These are phyloP conservation scores for Menidia menidia DNA, from an alignment of 2,797 vertebrate genomes.

Conservation along the genomic window DNA sequence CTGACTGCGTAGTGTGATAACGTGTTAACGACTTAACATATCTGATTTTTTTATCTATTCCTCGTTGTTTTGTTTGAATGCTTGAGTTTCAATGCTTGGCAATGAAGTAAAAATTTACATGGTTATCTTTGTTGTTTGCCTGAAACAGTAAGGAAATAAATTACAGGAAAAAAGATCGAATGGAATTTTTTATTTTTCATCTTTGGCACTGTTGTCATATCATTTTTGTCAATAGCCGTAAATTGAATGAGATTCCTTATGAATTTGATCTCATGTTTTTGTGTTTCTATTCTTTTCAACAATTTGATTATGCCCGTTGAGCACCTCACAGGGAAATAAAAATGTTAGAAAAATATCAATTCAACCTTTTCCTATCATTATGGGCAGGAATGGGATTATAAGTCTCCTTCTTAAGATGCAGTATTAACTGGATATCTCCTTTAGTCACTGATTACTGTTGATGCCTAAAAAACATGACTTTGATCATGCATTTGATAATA, in stretches of 20 bases:
- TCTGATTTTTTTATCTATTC: too few relatives aligned
- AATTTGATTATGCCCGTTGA: constrained; percentile 9
- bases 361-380: constrained; percentile 5
- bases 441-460: constrained; percentile 30
- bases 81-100: too few relatives aligned
- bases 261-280: neutral
- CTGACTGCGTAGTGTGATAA: neutral
- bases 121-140: neutral
- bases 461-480: constrained; percentile 15
- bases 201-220: neutral
- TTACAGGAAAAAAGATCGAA: neutral
- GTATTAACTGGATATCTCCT: constrained; percentile 44
- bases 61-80: too few relatives aligned
- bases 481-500: constrained; percentile 36
- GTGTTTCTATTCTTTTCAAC: neutral
- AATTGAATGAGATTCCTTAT: neutral
- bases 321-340: constrained; percentile 7
- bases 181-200: neutral
- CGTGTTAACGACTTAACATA: too few relatives aligned
- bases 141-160: neutral
- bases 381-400: constrained; percentile 13
- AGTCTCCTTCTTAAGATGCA: constrained; percentile 16
- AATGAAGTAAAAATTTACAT: too few relatives aligned
- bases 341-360: constrained; percentile 2
- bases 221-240: neutral